A percentile compares a stretch with the other conserved stretches of the same genome.
These are phyloP conservation scores for Pheosia gnoma DNA, from an alignment of 2,888 invertebrate genomes.

Conservation along the genomic window DNA sequence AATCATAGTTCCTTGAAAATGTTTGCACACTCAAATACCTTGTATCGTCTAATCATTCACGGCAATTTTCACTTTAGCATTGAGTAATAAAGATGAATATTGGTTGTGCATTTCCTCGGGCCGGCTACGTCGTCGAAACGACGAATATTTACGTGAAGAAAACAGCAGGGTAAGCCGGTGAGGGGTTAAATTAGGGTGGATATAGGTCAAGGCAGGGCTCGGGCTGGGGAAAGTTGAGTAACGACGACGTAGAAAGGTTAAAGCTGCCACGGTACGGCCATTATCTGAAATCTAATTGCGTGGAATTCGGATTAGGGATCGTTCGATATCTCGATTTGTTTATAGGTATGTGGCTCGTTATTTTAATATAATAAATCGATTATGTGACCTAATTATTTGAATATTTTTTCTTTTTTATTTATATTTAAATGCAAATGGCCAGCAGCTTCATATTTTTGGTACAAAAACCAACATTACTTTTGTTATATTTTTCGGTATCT, in stretches of 20 bases:
- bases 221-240: conserved; percentile 45
- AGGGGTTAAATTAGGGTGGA: conserved; percentile 54
- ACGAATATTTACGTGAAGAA: conserved; percentile 40
- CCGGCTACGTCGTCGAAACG: conserved; percentile 21
- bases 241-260: conserved; percentile 36
- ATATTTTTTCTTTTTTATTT: no score
- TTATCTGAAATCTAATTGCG: conserved; percentile 37
- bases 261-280: conserved; percentile 29
- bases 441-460: no score
- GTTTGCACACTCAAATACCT: conserved; percentile 16
- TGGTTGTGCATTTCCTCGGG: conserved; percentile 10
- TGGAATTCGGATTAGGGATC: conserved; percentile 27
- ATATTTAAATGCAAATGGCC: no score
- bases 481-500: no score
- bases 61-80: conserved; percentile 17
- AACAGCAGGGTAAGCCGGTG: conserved; percentile 36
- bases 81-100: conserved; percentile 30
- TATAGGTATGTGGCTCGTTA: not conserved
- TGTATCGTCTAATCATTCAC: conserved; percentile 16
- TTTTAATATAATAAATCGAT: no score
- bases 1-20: conserved; percentile 30
- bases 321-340: conserved; percentile 10
- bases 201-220: conserved; percentile 63
- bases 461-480: no score
- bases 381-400: no score